Conservation (phyloP, 2,888 invertebrate genomes). For the Pristionchus maxplancki region DNA sequence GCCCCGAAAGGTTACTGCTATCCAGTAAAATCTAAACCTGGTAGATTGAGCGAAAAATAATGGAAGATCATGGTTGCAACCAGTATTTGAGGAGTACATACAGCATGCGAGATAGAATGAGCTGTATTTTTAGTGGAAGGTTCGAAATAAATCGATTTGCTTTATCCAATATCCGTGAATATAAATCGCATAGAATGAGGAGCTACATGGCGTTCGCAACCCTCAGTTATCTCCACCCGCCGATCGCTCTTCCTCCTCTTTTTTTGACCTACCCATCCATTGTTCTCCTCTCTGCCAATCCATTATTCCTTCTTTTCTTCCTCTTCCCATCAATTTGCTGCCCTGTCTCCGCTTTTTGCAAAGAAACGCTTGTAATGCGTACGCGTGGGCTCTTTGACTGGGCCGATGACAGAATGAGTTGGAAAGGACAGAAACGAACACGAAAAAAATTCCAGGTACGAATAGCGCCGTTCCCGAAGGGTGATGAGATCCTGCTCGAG, state of each 20-base stretch:
- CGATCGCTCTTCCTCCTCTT: background rate
- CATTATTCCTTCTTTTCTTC: background rate
- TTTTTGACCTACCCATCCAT: background rate
- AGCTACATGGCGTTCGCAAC: too few species aligned
- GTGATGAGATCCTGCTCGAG: slow-evolving; percentile 43
- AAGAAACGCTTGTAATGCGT: background rate
- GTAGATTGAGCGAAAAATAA: too few species aligned
- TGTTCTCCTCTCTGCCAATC: background rate
- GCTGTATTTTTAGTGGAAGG: too few species aligned
- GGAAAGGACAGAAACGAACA: background rate
- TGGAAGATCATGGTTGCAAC: too few species aligned
- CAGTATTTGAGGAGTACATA: too few species aligned
- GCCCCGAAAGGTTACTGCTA: background rate
- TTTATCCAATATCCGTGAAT: too few species aligned
- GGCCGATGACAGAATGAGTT: background rate
- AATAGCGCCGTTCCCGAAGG: slow-evolving; percentile 32
- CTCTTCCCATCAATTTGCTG: background rate
- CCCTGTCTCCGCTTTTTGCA: background rate
- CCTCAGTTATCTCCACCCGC: background rate
- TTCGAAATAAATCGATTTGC: too few species aligned
- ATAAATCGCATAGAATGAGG: too few species aligned
- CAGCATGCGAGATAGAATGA: too few species aligned
- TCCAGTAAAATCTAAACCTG: background rate
- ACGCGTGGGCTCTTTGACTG: background rate
- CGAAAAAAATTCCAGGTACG: slow-evolving; percentile 5